These are phyloP conservation scores for Eupleurogrammus muticus DNA, from an alignment of 2,797 vertebrate species.

Conservation along the genomic window DNA sequence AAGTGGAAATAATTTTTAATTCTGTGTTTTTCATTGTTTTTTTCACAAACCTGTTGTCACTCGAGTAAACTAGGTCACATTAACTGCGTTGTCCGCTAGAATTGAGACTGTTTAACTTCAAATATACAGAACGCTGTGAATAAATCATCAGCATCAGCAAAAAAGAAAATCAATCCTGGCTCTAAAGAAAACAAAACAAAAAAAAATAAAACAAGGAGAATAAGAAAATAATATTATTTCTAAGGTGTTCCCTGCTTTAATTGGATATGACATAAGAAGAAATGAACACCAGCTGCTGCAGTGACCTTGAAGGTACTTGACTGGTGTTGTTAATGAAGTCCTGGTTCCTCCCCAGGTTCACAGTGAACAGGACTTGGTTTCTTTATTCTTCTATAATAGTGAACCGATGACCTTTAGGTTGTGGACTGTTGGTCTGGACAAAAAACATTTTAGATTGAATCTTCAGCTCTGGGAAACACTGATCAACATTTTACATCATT, in stretches of 20 bases:
- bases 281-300: slow-evolving; percentile 5
- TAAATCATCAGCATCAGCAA: slow-evolving; percentile 6
- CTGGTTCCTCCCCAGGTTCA: slow-evolving; percentile 15
- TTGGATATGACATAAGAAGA: slow-evolving; percentile 18
- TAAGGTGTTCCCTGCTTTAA: slow-evolving; percentile 17
- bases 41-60: slow-evolving; percentile 26
- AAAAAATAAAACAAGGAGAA: too few species aligned
- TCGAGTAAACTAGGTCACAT: slow-evolving; percentile 49
- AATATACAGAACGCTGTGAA: slow-evolving; percentile 24
- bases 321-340: slow-evolving; percentile 29
- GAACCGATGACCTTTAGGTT: too few species aligned
- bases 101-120: slow-evolving; percentile 55
- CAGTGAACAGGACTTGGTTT: background rate
- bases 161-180: slow-evolving; percentile 21
- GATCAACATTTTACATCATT: too few species aligned
- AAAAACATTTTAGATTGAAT: too few species aligned
- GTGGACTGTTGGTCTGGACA: too few species aligned
- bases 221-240: slow-evolving; percentile 2
- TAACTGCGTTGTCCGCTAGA: slow-evolving; percentile 14
- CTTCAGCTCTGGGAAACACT: too few species aligned
- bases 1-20: slow-evolving; percentile 33
- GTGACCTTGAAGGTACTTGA: slow-evolving; percentile 54
- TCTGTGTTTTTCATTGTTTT: slow-evolving; percentile 41
- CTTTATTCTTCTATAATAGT: too few species aligned
- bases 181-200: too few species aligned